A percentile compares a stretch with the other conserved stretches of the same genome.
These are phyloP conservation scores for Diarsia dahlii DNA, from an alignment of 2,888 invertebrate species.

Conservation along the genomic window DNA sequence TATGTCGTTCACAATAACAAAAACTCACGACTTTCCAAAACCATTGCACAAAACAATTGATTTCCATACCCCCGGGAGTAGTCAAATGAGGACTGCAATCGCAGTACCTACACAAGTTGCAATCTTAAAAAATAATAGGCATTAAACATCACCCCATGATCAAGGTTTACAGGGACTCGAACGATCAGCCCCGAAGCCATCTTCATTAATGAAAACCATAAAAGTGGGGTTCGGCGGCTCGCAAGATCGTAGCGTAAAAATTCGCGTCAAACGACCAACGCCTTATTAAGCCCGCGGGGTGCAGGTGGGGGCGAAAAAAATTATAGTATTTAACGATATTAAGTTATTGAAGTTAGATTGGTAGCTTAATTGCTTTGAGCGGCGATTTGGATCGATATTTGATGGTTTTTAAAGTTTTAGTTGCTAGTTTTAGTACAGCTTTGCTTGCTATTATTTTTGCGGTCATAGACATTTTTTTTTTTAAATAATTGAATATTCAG, in stretches of 20 bases:
- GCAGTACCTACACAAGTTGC: conserved; percentile 66
- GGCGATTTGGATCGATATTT: conserved; percentile 49
- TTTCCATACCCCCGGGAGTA: conserved; percentile 49
- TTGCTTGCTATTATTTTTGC: neutral
- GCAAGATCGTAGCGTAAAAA: conserved; percentile 74
- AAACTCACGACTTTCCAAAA: neutral
- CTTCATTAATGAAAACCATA: conserved; percentile 89
- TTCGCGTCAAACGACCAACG: conserved; percentile 83
- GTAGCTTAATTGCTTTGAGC: conserved; percentile 67
- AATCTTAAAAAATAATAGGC: conserved; percentile 79
- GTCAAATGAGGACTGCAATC: conserved; percentile 50
- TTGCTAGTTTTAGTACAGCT: neutral
- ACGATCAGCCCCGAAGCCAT: conserved; percentile 87
- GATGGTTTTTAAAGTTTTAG: neutral
- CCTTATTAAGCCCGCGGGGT: conserved; percentile 84
- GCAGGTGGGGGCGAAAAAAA: conserved; percentile 78
- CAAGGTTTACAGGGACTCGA: conserved; percentile 80
- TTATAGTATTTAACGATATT: conserved; percentile 82
- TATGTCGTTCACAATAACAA: conserved; percentile 1
- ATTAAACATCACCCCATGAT: conserved; percentile 83
- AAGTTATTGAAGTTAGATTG: conserved; percentile 77
- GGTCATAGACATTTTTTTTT: neutral
- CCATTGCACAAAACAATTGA: conserved; percentile 47
- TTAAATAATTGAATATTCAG: neutral
- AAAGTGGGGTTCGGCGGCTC: conserved; percentile 77